These are phyloP conservation scores for Sebastes alutus DNA, from an alignment of 2,797 vertebrate species.

Conservation along the genomic window DNA sequence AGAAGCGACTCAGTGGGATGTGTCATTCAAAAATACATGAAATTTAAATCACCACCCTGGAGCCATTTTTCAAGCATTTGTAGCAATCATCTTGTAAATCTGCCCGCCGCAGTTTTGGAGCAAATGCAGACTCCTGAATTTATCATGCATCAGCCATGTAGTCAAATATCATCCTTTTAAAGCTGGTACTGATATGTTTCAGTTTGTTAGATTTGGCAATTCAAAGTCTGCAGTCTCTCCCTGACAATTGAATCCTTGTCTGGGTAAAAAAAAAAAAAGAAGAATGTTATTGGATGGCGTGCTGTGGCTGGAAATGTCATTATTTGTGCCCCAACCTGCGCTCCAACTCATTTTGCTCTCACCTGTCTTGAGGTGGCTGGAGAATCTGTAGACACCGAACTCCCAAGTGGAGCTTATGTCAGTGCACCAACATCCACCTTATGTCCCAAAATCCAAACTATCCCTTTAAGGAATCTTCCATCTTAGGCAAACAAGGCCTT, in stretches of 20 bases:
- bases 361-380: neutral
- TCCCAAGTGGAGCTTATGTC: neutral
- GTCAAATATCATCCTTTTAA: neutral
- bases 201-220: neutral
- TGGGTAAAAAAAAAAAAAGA: neutral
- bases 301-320: neutral
- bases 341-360: neutral
- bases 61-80: slow-evolving; percentile 30
- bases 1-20: slow-evolving; percentile 8
- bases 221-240: neutral
- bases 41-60: slow-evolving; percentile 32
- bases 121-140: neutral
- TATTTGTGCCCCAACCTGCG: neutral
- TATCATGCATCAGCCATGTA: neutral
- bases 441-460: neutral
- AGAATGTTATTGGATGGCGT: neutral
- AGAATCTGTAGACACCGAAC: neutral
- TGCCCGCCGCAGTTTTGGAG: neutral
- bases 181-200: neutral
- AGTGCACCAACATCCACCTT: neutral
- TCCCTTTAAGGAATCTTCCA: neutral
- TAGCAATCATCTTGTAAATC: slow-evolving; percentile 27
- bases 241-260: neutral
- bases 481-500: neutral
- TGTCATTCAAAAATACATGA: slow-evolving; percentile 18